A percentile compares a stretch with the other conserved stretches of the same genome.
These are phyloP conservation scores for Tipula lateralis DNA, from an alignment of 2,888 invertebrate genomes.

Conservation along the genomic window DNA sequence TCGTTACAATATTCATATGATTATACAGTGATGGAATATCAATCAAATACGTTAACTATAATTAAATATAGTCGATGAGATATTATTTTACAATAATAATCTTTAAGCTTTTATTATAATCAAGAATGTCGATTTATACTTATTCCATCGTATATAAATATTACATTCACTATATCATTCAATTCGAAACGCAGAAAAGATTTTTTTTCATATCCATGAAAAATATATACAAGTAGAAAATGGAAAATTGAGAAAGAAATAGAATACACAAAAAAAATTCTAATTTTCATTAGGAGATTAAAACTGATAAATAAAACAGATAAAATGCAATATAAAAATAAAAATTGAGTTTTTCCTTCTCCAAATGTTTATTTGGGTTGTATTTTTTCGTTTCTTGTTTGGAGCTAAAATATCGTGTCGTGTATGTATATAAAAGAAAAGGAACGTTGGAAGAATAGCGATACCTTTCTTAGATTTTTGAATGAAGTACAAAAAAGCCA, in stretches of 20 bases:
- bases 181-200: background rate
- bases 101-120: background rate
- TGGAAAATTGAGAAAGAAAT: background rate
- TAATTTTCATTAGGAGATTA: background rate
- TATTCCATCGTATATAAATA: background rate
- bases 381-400: background rate
- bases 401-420: background rate
- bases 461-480: background rate
- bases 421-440: background rate
- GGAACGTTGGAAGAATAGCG: background rate
- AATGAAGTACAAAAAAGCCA: background rate
- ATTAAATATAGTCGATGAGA: background rate
- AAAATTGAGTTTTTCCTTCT: background rate
- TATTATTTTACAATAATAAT: background rate
- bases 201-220: background rate
- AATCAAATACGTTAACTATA: background rate
- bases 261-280: background rate
- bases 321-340: background rate
- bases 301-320: background rate
- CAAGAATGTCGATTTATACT: background rate
- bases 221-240: background rate
- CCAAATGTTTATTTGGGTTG: background rate
- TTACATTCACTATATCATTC: background rate
- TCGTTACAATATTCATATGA: background rate
- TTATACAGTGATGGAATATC: background rate